These are phyloP conservation scores for Petrocephalus sullivani DNA, from an alignment of 2,797 vertebrate species.

Conservation along the genomic window DNA sequence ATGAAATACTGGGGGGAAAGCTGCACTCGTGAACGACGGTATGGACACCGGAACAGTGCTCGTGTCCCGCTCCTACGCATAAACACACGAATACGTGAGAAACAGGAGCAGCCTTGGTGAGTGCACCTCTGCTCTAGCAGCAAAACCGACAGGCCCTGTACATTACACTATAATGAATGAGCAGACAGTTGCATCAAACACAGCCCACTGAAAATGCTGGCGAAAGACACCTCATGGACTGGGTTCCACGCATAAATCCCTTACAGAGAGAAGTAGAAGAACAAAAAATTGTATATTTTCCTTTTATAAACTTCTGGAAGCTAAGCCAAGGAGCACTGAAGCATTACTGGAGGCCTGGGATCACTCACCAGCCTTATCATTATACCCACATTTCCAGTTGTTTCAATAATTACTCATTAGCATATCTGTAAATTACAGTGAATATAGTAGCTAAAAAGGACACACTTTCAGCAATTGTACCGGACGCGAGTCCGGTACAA, in stretches of 20 bases:
- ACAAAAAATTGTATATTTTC: not conserved
- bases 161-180: not conserved
- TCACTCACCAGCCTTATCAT: not conserved
- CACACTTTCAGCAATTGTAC: not conserved
- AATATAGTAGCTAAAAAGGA: not conserved
- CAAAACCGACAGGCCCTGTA: not conserved
- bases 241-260: not conserved
- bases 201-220: not conserved
- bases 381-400: not conserved
- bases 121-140: not conserved
- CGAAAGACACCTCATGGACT: not conserved
- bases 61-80: conserved; percentile 80
- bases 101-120: not conserved
- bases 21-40: conserved; percentile 69
- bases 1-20: conserved; percentile 84
- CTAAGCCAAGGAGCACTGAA: not conserved
- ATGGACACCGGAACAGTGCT: conserved; percentile 67
- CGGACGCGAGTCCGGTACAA: not conserved
- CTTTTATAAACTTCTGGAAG: not conserved
- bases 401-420: not conserved
- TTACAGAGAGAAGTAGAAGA: not conserved
- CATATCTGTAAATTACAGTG: not conserved
- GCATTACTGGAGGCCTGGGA: not conserved
- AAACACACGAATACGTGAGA: not conserved
- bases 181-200: not conserved